Evolutionary conservation across 2,797 vertebrate genomes (phyloP).

Genomic region (Phoxinus dragarum): DNA sequence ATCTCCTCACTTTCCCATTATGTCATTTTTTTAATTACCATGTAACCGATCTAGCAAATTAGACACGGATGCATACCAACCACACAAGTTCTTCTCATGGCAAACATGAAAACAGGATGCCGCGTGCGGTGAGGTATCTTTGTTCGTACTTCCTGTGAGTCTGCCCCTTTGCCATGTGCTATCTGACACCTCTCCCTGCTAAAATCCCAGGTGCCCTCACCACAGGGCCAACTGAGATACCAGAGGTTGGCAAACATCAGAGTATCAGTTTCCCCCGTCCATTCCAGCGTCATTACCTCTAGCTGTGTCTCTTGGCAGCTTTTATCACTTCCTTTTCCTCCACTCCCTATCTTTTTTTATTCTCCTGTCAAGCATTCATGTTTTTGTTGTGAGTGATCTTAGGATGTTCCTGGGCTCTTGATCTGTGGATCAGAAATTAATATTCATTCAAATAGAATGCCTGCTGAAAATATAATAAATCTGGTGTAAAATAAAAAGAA

Average conservation of each 20-base stretch:
- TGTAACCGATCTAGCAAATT: conserved; percentile 33
- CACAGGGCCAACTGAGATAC: conserved; percentile 18
- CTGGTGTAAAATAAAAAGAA: background rate
- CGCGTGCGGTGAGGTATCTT: conserved; percentile 44
- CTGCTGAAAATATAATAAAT: background rate
- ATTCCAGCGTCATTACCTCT: conserved; percentile 42
- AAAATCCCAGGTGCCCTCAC: conserved; percentile 40
- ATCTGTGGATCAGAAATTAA: background rate
- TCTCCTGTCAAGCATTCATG: background rate
- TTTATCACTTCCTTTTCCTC: conserved; percentile 57
- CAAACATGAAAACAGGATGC: conserved; percentile 63
- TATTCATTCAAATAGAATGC: background rate
- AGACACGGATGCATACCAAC: background rate
- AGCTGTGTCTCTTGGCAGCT: conserved; percentile 33
- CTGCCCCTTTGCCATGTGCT: conserved; percentile 63
- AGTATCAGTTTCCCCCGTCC: conserved; percentile 39
- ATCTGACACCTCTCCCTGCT: conserved; percentile 58
- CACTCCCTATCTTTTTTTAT: conserved; percentile 35
- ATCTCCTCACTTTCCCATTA: conserved; percentile 12
- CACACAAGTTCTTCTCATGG: conserved; percentile 39
- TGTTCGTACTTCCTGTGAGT: conserved; percentile 62
- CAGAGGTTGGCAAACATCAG: conserved; percentile 55
- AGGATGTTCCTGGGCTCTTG: background rate
- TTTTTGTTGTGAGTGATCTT: conserved; percentile 7
- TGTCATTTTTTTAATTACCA: background rate